Base-by-base conservation (phyloP, 1,140 invertebrate genomes). In the Coptotermes formosanus region DNA sequence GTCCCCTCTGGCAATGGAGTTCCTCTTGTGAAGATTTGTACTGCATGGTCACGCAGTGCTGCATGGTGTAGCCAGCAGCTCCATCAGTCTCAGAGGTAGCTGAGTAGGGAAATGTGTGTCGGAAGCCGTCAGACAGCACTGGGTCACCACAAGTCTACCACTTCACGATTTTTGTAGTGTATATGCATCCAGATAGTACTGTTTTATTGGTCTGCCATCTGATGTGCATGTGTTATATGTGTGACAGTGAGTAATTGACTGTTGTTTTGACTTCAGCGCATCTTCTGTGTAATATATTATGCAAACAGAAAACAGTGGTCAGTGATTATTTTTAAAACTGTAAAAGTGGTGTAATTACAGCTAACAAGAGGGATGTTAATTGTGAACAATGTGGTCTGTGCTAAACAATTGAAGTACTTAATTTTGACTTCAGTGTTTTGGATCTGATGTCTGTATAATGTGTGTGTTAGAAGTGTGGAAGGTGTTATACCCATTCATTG, bases 1-100 rank as follows among this genome's bases (percentile, higher is more conserved):
- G 83, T 84, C 83, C 83, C 83, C 83, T 30, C 43, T 19, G 83
- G 83, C 83, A 84, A 52, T 52, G 48, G 45, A 84, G 83, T 84
- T 52, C n/a, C 83, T 84, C 44, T 84, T 52, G 44, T 84, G 83
- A 48, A 43, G 82, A 48, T 48, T 44, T 43, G 38, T 83, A 48
- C 45, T 84, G 83, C 48, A 45, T 84, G 83, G 83, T 11, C 45
- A 52, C n/a, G n/a, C n/a, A 30, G n/a, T 75, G 64, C 64, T 75
- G 64, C 64, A 75, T n/a, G 64, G 64, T n/a, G n/a, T 75, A 75
- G 64, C 25, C n/a, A 75, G 6, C 64, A 75, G n/a, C 64, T 30
- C n/a, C 64, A 30, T 75, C 64, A 75, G 64, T 75, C n/a, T 75
- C 64, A 75, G 25, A 75, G 25, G 64, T 75, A 75, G 64, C 64